Percentiles rank a stretch among this genome's conserved stretches.
Evolutionary conservation across 2,888 invertebrate genomes (phyloP).

Genomic region (Caenorhabditis imperialis): DNA sequence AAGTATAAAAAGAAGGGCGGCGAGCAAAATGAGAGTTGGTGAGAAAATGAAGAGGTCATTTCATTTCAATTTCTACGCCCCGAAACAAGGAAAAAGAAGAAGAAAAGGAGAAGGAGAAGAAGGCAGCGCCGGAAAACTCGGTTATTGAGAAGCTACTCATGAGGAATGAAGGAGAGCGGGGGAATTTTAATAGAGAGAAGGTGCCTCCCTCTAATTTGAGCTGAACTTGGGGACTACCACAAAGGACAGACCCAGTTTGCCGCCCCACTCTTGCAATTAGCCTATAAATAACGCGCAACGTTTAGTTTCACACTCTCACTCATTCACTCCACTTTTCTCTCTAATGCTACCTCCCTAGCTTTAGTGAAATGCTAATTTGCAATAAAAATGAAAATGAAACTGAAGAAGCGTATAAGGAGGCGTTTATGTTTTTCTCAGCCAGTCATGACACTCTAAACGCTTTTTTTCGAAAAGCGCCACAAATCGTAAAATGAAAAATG

Average conservation of each 20-base stretch:
- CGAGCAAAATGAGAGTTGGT: too few species aligned
- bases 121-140: constrained; percentile 18
- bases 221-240: neutral
- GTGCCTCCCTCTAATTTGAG: constrained; percentile 16
- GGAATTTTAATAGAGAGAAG: constrained; percentile 14
- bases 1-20: too few species aligned
- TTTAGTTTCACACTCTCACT: neutral
- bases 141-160: constrained; percentile 38
- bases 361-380: neutral
- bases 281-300: constrained; percentile 12
- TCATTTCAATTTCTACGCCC: too few species aligned
- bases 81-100: constrained; percentile 21
- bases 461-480: constrained; percentile 23
- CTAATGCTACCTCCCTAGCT: neutral
- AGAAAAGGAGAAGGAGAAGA: constrained; percentile 19
- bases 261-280: constrained; percentile 12
- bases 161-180: too few species aligned
- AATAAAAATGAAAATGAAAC: neutral
- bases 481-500: constrained; percentile 51
- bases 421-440: neutral
- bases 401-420: neutral
- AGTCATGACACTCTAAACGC: constrained; percentile 19
- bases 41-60: too few species aligned
- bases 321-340: neutral
- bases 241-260: neutral